A percentile compares a stretch with the other conserved stretches of the same genome.
Conservation (phyloP, 2,888 invertebrate genomes). For the Anagyrus pseudococci region DNA sequence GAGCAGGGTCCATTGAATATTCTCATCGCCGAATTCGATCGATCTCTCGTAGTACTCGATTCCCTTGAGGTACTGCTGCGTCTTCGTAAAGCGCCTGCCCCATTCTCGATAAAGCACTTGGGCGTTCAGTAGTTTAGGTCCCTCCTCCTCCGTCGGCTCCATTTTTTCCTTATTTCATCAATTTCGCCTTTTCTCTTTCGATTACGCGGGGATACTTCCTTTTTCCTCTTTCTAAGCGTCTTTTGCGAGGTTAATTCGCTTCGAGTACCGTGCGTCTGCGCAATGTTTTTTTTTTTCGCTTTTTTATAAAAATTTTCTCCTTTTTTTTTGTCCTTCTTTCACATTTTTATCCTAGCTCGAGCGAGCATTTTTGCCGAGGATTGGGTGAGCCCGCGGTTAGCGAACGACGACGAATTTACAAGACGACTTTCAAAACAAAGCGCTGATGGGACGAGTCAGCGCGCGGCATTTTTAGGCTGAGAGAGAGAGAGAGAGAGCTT, state of each 20-base stretch:
- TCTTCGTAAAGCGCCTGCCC: slow-evolving; percentile 46
- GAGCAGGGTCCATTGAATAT: slow-evolving; percentile 47
- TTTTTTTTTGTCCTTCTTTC: no score
- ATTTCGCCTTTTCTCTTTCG: not conserved
- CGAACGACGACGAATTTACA: slow-evolving; percentile 7
- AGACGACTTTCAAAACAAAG: no score
- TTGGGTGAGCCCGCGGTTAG: not conserved
- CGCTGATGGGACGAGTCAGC: not conserved
- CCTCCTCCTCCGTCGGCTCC: slow-evolving; percentile 23
- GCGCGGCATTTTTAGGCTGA: slow-evolving; percentile 9
- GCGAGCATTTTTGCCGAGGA: slow-evolving; percentile 2
- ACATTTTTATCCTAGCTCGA: no score
- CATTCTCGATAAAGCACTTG: slow-evolving; percentile 52
- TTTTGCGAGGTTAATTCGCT: no score
- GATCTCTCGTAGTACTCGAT: slow-evolving; percentile 49
- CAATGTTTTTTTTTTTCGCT: no score
- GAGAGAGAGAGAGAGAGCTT: no score
- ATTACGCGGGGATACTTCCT: not conserved
- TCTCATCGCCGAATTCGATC: slow-evolving; percentile 40
- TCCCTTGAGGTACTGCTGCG: slow-evolving; percentile 42
- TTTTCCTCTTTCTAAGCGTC: not conserved
- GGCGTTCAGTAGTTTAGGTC: slow-evolving; percentile 44
- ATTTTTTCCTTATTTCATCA: slow-evolving; percentile 16
- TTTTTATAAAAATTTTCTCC: no score
- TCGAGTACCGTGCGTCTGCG: no score